phyloP scores from a whole-genome alignment of 2,888 invertebrate genomes.

The Boloria selene region DNA sequence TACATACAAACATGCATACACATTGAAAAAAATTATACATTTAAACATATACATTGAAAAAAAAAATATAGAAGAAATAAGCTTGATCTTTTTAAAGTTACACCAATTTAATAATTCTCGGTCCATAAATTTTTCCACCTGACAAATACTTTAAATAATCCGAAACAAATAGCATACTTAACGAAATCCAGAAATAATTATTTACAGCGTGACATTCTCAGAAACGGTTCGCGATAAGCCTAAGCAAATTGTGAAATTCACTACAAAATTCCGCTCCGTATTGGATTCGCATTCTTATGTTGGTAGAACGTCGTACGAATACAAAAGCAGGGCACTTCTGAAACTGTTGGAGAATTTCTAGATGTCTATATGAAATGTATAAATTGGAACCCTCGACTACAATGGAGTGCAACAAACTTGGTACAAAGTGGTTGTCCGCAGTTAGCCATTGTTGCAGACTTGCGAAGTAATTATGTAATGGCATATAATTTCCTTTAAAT shows the following conservation, averaged over 20 bases:
- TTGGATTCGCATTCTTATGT: conserved; percentile 27
- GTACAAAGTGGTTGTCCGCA: conserved; percentile 26
- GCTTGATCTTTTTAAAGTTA: too few relatives aligned
- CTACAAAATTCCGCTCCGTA: conserved; percentile 13
- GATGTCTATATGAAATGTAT: conserved; percentile 30
- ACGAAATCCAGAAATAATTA: conserved; percentile 8
- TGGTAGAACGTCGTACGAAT: conserved; percentile 19
- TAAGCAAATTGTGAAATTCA: conserved; percentile 19
- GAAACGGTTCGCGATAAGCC: conserved; percentile 5
- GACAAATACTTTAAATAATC: too few relatives aligned
- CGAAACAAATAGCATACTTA: not conserved
- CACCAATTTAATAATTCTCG: too few relatives aligned
- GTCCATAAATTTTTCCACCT: too few relatives aligned
- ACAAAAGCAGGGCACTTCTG: conserved; percentile 21
- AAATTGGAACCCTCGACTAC: conserved; percentile 26
- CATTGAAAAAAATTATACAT: too few relatives aligned
- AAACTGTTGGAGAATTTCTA: conserved; percentile 28
- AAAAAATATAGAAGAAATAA: too few relatives aligned
- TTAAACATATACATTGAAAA: too few relatives aligned
- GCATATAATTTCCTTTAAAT: conserved; percentile 11
- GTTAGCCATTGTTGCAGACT: conserved; percentile 19
- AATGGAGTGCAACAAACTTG: conserved; percentile 28
- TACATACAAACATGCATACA: too few relatives aligned
- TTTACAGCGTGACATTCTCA: conserved; percentile 2
- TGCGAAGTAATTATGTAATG: conserved; percentile 16